Evolutionary conservation across 2,888 invertebrate genomes (phyloP), one percentile per base, ranked within the genome.

Genomic region (Drosophila seclusa): DNA sequence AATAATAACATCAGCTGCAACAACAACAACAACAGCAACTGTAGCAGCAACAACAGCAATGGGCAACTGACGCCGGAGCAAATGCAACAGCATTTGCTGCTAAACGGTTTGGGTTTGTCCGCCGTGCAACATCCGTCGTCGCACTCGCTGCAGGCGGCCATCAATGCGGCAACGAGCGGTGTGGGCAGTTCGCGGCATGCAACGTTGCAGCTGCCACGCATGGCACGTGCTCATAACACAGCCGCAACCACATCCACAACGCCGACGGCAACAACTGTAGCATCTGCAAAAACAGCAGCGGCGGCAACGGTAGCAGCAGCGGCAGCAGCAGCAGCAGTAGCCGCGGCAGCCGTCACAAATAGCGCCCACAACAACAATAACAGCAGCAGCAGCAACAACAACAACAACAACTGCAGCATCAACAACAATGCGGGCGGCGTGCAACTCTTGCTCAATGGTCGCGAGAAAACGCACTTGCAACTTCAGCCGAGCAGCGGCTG

Each of bases 21-120:
- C 34, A 76, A 36, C 8, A 76, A 36, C 8, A 73, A 8, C 42
- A 75, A 21, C 42, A 78, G 18, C 49, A 82, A 21, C 50, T 76
- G 29, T 29, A 50, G 65, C 76, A 81, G 48, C 32, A 68, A 27
- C 48, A 63, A 50, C 68, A 71, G 38, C 49, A 76, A 45, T 11
- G 48, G 40, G 5, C 84, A 63, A 5, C 55, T 83, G 6, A 90
- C 89, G 6, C 83, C 90, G 8, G 92, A 91, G 61, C 91, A 91
- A 65, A 71, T 85, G 70, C 68, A 88, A 21, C 91, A 90, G 29
- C 90, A 90, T 50, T 38, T 91, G 58, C 64, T 91, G 18, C 75
- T 91, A 0, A 91, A 91, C n/a, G 91, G 91, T 1, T 67, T 91
- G 0, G 91, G 91, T 0, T 49, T 91, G 52, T 91, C 91, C 54